A percentile compares a stretch with the other conserved stretches of the same genome.
phyloP scores from a whole-genome alignment of 2,113 vertebrate species.

The Corvus cornix region DNA sequence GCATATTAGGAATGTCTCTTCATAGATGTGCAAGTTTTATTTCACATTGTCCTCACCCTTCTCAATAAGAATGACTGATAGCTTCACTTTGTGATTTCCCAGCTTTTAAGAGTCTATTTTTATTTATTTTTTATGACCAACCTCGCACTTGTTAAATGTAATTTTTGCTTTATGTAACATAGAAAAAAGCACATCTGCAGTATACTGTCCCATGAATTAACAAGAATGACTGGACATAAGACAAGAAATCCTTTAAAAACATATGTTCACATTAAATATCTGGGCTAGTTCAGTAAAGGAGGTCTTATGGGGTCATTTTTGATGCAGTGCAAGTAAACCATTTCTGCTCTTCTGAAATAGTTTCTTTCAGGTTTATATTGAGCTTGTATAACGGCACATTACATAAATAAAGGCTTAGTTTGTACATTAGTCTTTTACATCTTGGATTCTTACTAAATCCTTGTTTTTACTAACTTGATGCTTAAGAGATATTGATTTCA shows the following conservation, averaged over 20 bases:
- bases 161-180: slow-evolving; percentile 75
- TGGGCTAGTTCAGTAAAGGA: slow-evolving; percentile 40
- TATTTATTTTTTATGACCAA: slow-evolving; percentile 77
- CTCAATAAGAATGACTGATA: slow-evolving; percentile 67
- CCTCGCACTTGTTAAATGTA: slow-evolving; percentile 70
- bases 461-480: slow-evolving; percentile 71
- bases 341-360: slow-evolving; percentile 68
- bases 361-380: slow-evolving; percentile 68
- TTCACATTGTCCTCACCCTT: slow-evolving; percentile 63
- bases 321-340: slow-evolving; percentile 65
- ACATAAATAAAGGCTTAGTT: slow-evolving; percentile 77
- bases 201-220: slow-evolving; percentile 66
- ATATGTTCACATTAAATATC: slow-evolving; percentile 68
- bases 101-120: slow-evolving; percentile 73
- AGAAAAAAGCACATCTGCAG: slow-evolving; percentile 59
- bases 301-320: slow-evolving; percentile 70
- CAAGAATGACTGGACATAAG: slow-evolving; percentile 65
- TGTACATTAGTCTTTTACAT: slow-evolving; percentile 72
- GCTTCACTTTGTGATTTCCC: slow-evolving; percentile 61
- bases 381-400: slow-evolving; percentile 61
- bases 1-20: slow-evolving; percentile 50
- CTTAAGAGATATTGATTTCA: slow-evolving; percentile 76
- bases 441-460: slow-evolving; percentile 75
- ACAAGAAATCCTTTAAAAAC: slow-evolving; percentile 73
- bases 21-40: slow-evolving; percentile 60